Base-by-base conservation (phyloP, 1,140 invertebrate species). In the Mya arenaria region DNA sequence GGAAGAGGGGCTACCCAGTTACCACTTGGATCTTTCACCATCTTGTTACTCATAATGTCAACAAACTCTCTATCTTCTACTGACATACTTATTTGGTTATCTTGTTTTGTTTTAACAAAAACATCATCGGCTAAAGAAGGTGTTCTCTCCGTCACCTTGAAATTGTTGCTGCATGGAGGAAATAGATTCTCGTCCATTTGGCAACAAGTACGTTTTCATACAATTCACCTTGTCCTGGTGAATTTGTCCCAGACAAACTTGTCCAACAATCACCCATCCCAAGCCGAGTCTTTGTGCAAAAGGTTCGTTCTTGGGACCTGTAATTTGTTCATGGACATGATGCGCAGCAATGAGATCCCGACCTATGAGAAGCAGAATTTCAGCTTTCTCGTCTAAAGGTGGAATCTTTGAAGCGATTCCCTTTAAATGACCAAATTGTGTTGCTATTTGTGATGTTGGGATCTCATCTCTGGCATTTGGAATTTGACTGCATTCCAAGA, bases 231-330 rank as follows among this genome's bases (percentile, higher is more conserved):
- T 44, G 23, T 71, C 34, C 23, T 71, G 32, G 6, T 39, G 48
- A 23, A 17, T n/a, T 52, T 23, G 17, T n/a, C 25, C 66, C 15
- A 71, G 23, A 44, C 66, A 71, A 5, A 25, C 34, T 44, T 71
- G 36, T 10, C 66, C 66, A 41, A 71, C 41, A 8, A 71, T 44
- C 25, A 48, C 41, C 66, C 66, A 71, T 19, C 66, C 66, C 23
- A 71, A 48, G 32, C 39, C 44, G 15, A 85, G 36, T 48, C 37
- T 75, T 28, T 85, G 84, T 15, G 73, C 84, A 65, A 23, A 85
- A 34, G 80, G 73, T 30, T 32, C 6, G n/a, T n/a, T n/a, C 1
- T 32, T 6, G 15, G 66, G 69, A 8, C 23, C 68, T 1, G 10
- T 74, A 1, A 13, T 56, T n/a, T 75, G 77, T 19, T 82, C 63